Base-by-base conservation (phyloP, 2,888 invertebrate genomes). In the Epinotia nisella region DNA sequence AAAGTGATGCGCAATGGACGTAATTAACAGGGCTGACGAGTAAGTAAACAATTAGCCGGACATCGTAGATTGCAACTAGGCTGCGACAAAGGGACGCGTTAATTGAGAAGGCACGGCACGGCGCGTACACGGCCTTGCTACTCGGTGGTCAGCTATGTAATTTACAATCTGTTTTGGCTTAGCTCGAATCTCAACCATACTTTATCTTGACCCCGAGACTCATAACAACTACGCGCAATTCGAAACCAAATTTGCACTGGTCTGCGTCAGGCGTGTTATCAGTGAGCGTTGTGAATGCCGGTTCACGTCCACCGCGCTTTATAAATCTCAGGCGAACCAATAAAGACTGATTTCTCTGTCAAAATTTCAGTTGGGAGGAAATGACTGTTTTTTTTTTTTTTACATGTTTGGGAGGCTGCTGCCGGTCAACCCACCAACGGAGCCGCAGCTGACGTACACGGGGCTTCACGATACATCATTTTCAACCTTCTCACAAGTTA, bases 11-110 rank as follows among this genome's bases (percentile, higher is more conserved):
- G 70, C 76, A 78, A 75, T 77, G 58, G 71, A 76, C 60, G 76
- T 77, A 79, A 80, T 79, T 80, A 78, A 75, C 45, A 78, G 80
- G 64, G 74, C 74, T 75, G 78, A 79, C 74, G 76, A 82, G 80
- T 78, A 78, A 83, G 81, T 79, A 82, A 82, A 83, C 82, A 85
- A 86, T 87, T 86, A 85, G 82, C 78, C 71, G 56, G 72, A 78
- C 79, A 81, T 83, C 81, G 86, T 82, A 78, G 79, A 72, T 78
- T 77, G 79, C 81, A 80, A 81, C 80, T 78, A 78, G 81, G 77
- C 77, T 81, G 77, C 82, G 84, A 86, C 85, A 86, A 85, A 84
- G 84, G 85, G 80, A 79, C 78, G 80, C 80, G 86, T 78, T 88
- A 88, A 89, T 85, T 85, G 79, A 81, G 61, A 61, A 61, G 53